Percentiles rank a stretch among this genome's conserved stretches.
phyloP scores from a whole-genome alignment of 1,140 invertebrate species.

The Coenobita brevimanus region DNA sequence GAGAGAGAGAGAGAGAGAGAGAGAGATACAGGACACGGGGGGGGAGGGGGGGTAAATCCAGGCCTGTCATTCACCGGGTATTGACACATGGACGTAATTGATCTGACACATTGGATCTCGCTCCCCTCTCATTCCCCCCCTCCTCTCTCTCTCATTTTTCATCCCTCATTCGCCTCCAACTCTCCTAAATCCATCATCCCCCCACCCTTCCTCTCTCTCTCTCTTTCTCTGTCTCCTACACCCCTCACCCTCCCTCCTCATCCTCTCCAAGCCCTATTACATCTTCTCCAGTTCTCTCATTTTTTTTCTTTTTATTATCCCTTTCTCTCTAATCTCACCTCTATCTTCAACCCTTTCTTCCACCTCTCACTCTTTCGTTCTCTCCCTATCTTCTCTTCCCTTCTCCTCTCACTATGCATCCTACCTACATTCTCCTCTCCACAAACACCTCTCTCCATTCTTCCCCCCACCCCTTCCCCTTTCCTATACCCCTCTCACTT shows the following conservation, averaged over 20 bases:
- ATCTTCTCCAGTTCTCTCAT: neutral
- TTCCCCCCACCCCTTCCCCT: neutral
- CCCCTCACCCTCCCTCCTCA: neutral
- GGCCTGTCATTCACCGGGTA: conserved; percentile 24
- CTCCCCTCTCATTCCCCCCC: neutral
- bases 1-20: neutral
- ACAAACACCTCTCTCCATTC: neutral
- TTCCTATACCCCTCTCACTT: neutral
- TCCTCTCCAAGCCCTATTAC: neutral
- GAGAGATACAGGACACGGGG: too few relatives aligned
- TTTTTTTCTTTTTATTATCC: neutral
- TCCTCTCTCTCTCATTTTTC: neutral
- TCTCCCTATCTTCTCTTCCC: neutral
- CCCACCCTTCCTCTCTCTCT: neutral
- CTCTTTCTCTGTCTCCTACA: neutral
- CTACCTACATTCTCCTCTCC: too few relatives aligned
- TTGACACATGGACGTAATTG: conserved; percentile 15
- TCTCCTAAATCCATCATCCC: too few relatives aligned
- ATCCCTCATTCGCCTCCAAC: neutral
- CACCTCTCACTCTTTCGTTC: neutral
- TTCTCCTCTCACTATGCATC: too few relatives aligned
- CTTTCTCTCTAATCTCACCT: neutral
- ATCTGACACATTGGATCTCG: neutral
- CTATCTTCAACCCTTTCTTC: neutral
- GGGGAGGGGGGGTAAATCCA: neutral